Conservation (phyloP, 2,888 invertebrate genomes). For the Bellardia pandia region DNA sequence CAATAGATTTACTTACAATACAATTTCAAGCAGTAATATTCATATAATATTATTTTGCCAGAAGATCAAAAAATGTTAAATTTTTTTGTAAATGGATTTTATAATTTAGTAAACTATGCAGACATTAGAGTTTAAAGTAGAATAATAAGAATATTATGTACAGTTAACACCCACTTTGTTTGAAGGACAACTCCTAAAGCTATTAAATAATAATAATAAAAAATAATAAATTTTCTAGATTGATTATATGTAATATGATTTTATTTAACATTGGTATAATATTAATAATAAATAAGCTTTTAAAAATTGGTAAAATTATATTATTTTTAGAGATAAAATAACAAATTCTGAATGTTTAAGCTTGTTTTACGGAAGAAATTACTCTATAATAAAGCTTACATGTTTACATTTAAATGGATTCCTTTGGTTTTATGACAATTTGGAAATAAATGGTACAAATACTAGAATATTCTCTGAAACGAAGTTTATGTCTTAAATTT, state of each 20-base stretch:
- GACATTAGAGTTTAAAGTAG: background rate
- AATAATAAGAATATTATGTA: conserved; percentile 40
- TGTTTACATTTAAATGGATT: background rate
- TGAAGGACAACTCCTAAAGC: conserved; percentile 61
- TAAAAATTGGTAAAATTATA: too few species aligned
- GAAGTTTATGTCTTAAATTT: conserved; percentile 3
- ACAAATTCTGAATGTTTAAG: too few species aligned
- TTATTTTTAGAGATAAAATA: too few species aligned
- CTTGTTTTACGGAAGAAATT: too few species aligned
- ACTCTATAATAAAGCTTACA: too few species aligned
- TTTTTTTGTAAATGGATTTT: conserved; percentile 20
- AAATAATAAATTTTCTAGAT: background rate
- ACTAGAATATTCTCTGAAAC: background rate
- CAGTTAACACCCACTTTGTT: conserved; percentile 69
- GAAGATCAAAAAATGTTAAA: conserved; percentile 25
- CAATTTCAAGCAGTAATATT: background rate
- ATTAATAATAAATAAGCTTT: too few species aligned
- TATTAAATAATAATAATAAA: background rate
- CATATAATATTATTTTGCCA: conserved; percentile 31
- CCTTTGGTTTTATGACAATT: background rate
- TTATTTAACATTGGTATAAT: background rate
- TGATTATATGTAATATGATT: background rate
- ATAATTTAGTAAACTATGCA: conserved; percentile 21
- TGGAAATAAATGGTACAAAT: background rate
- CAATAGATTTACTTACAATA: conserved; percentile 39